Conservation (phyloP, 2,797 vertebrate species). For the Pangasius mekongensis region DNA sequence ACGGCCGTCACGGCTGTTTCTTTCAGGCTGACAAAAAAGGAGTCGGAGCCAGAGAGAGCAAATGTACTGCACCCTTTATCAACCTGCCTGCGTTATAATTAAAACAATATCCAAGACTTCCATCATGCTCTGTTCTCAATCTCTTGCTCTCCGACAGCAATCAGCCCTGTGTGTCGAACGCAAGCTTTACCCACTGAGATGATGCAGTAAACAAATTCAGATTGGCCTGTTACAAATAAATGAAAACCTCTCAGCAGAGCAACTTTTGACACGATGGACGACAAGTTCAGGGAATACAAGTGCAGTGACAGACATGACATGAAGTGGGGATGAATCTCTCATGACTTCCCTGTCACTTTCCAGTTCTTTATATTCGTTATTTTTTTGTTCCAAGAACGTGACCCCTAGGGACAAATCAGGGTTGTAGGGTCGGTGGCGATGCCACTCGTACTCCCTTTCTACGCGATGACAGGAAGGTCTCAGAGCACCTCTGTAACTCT, state of each 20-base stretch:
- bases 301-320: conserved; percentile 76
- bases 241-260: conserved; percentile 2
- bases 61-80: conserved; percentile 53
- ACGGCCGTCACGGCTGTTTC: conserved; percentile 43
- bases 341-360: conserved; percentile 82
- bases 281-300: conserved; percentile 65
- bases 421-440: conserved; percentile 50
- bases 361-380: conserved; percentile 63
- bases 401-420: conserved; percentile 70
- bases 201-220: conserved; percentile 41
- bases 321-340: conserved; percentile 71
- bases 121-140: conserved; percentile 30
- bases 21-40: conserved; percentile 49
- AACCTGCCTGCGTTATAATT: conserved; percentile 50
- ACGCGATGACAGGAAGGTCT: conserved; percentile 79
- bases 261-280: conserved; percentile 66
- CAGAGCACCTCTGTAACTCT: conserved; percentile 69
- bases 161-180: conserved; percentile 13
- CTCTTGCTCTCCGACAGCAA: conserved; percentile 40
- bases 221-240: conserved; percentile 20
- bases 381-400: conserved; percentile 66
- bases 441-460: conserved; percentile 62
- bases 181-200: conserved; percentile 25
- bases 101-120: conserved; percentile 62
- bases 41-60: conserved; percentile 20